These are phyloP conservation scores for Hydraecia micacea DNA, from an alignment of 2,888 invertebrate genomes.

Conservation along the genomic window DNA sequence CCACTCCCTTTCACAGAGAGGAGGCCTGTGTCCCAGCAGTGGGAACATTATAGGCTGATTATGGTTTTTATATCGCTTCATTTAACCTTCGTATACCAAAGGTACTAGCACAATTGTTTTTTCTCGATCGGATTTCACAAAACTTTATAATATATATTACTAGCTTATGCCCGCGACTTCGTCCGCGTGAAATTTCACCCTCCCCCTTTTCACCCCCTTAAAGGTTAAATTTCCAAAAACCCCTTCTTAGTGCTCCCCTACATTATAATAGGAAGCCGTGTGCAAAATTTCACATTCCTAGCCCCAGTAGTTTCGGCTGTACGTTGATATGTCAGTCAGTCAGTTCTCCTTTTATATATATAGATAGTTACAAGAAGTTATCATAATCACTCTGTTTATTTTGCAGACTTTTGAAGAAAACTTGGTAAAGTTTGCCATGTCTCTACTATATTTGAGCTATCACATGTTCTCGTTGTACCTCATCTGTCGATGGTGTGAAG, in stretches of 20 bases:
- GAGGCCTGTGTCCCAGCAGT: background rate
- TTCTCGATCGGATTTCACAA: background rate
- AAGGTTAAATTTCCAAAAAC: too few species aligned
- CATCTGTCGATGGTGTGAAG: slow-evolving; percentile 85
- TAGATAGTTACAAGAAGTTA: background rate
- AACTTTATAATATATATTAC: background rate
- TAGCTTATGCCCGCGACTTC: too few species aligned
- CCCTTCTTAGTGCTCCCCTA: too few species aligned
- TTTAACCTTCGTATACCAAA: background rate
- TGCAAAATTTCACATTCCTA: too few species aligned
- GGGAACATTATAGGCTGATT: too few species aligned
- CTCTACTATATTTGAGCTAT: slow-evolving; percentile 80
- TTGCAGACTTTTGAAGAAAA: slow-evolving; percentile 78
- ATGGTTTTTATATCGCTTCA: background rate
- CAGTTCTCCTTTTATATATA: too few species aligned
- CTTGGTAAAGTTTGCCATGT: slow-evolving; percentile 80
- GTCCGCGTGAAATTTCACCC: too few species aligned
- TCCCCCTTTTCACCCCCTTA: too few species aligned
- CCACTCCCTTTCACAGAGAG: background rate
- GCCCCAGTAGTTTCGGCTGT: too few species aligned
- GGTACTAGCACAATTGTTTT: background rate
- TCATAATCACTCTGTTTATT: background rate
- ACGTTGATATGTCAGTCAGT: too few species aligned
- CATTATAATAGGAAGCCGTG: too few species aligned
- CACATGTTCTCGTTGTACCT: slow-evolving; percentile 82